These are phyloP conservation scores for Lineus longissimus DNA, from an alignment of 1,140 invertebrate species.

Conservation along the genomic window DNA sequence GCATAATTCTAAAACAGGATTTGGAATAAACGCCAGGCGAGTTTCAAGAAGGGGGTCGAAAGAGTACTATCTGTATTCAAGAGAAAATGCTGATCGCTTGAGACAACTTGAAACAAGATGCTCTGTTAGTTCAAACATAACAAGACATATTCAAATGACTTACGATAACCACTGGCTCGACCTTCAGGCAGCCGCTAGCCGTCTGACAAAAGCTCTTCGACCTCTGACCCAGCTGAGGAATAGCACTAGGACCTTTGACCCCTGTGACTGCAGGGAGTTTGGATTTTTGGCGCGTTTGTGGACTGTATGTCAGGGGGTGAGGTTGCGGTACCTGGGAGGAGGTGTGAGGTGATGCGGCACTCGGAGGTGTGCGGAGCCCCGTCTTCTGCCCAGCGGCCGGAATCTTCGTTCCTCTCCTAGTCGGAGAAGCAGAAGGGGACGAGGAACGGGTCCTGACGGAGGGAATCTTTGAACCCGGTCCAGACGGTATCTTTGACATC, in stretches of 20 bases:
- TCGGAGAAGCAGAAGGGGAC: constrained; percentile 10
- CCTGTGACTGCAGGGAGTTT: constrained; percentile 3
- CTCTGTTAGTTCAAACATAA: not conserved
- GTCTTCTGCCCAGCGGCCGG: constrained; percentile 7
- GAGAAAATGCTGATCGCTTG: constrained; percentile 3
- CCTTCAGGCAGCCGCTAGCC: not conserved
- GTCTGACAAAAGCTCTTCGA: not conserved
- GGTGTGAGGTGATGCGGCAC: constrained; percentile 1
- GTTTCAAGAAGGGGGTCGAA: too few species aligned
- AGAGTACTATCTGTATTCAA: too few species aligned
- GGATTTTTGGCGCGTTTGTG: constrained; percentile 7
- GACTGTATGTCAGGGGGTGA: not conserved
- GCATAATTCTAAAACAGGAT: too few species aligned
- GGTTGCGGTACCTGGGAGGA: constrained; percentile 9
- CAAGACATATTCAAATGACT: not conserved
- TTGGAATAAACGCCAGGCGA: too few species aligned
- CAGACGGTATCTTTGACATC: constrained; percentile 9
- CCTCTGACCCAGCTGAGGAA: constrained; percentile 1
- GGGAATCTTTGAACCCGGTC: constrained; percentile 6
- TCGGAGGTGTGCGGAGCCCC: constrained; percentile 12
- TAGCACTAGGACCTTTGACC: not conserved
- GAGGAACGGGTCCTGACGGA: constrained; percentile 4
- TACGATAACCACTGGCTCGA: not conserved
- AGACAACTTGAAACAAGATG: constrained; percentile 1
- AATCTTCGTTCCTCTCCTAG: not conserved